phyloP scores from a whole-genome alignment of 2,888 invertebrate genomes.

The Amiota mariae region DNA sequence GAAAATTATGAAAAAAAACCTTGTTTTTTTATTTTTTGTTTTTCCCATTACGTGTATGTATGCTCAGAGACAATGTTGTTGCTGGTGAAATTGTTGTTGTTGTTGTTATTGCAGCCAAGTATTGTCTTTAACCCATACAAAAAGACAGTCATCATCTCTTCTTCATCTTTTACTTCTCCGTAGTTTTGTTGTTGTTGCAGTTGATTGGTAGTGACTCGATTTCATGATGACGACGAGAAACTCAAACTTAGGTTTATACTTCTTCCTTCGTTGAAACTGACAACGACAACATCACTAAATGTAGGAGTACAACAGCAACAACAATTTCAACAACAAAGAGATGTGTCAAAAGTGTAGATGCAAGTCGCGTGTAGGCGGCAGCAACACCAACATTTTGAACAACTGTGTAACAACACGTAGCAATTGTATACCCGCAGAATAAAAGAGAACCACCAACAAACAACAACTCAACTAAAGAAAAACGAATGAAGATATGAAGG shows the following conservation, averaged over 20 bases:
- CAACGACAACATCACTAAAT: conserved; percentile 40
- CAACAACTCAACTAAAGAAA: conserved; percentile 26
- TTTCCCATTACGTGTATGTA: background rate
- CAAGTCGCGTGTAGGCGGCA: conserved; percentile 23
- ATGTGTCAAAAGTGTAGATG: conserved; percentile 64
- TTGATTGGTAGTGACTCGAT: conserved; percentile 20
- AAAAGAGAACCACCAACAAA: conserved; percentile 22
- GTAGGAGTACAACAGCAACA: conserved; percentile 42
- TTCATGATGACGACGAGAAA: conserved; percentile 7
- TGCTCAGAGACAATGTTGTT: conserved; percentile 18
- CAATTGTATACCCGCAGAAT: too few species aligned
- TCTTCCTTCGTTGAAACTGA: conserved; percentile 46
- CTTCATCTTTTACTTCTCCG: background rate
- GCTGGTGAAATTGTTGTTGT: conserved; percentile 11
- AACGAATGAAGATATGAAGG: too few species aligned
- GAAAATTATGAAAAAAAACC: conserved; percentile 20
- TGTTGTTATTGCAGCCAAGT: background rate
- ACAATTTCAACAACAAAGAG: conserved; percentile 48
- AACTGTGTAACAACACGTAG: too few species aligned
- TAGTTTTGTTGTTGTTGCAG: conserved; percentile 12
- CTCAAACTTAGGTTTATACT: background rate
- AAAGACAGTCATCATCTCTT: background rate
- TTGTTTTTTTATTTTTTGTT: background rate
- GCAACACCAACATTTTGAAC: background rate
- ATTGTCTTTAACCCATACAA: conserved; percentile 8